A percentile compares a stretch with the other conserved stretches of the same genome.
Evolutionary conservation across 2,888 invertebrate genomes (phyloP).

Genomic region (Cryptosula pallasiana): DNA sequence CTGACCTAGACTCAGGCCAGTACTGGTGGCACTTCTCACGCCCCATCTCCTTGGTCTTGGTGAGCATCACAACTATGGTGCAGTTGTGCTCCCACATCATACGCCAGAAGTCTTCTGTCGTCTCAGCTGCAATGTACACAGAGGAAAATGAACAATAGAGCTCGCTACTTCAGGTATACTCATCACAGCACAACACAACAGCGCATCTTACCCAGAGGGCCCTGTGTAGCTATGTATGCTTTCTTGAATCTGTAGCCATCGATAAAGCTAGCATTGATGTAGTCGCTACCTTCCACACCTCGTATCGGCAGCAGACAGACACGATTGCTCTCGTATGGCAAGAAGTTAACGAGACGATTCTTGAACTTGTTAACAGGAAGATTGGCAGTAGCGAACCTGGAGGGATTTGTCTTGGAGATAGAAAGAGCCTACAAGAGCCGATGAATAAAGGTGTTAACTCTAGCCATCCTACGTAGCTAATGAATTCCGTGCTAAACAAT

Average conservation of each 20-base stretch:
- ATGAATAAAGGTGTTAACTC: too few species aligned
- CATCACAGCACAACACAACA: too few species aligned
- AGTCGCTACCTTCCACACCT: conserved; percentile 87
- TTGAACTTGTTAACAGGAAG: conserved; percentile 95
- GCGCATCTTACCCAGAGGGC: conserved; percentile 70
- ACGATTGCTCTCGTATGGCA: conserved; percentile 91
- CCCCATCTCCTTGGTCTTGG: conserved; percentile 95
- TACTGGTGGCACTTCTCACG: conserved; percentile 98
- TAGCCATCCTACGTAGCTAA: too few species aligned
- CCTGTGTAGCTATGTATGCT: conserved; percentile 97
- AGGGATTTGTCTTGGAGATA: conserved; percentile 86
- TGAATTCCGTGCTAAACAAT: too few species aligned
- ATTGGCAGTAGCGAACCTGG: conserved; percentile 90
- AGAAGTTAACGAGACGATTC: conserved; percentile 93
- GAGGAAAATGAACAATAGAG: too few species aligned
- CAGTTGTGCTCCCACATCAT: conserved; percentile 99
- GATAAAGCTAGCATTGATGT: conserved; percentile 96
- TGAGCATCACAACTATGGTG: conserved; percentile 97
- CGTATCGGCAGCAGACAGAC: conserved; percentile 87
- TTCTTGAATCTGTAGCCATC: conserved; percentile 70
- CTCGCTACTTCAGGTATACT: too few species aligned
- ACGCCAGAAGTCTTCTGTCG: conserved; percentile 97
- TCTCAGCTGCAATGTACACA: conserved; percentile 84
- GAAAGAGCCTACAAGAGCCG: conserved; percentile 70
- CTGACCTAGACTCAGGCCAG: conserved; percentile 97